Base-by-base conservation (phyloP, 2,113 vertebrate species). In the Litocranius walleri region DNA sequence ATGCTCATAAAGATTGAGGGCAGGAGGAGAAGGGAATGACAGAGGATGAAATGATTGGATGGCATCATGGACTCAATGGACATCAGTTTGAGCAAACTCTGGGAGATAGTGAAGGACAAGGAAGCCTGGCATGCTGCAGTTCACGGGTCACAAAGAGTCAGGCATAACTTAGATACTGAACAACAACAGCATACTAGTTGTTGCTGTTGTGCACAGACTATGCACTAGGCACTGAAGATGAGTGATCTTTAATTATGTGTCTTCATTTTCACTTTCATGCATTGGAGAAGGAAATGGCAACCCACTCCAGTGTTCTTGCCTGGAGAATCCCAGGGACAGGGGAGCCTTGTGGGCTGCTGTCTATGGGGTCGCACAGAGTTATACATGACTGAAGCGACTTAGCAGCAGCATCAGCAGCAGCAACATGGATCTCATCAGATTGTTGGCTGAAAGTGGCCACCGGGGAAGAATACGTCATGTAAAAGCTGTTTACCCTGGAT, bases 331-430 rank as follows among this genome's bases (percentile, higher is more conserved):
- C 59, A 29, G 59, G 59, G 59, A 61, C 2, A 1, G 12, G 11
- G 11, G 11, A 59, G 27, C 27, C 59, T 61, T 27, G 12, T 61
- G 59, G 12, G 27, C 27, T 61, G 59, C 59, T 5, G 5, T 61
- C 59, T 61, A 2, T 61, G 27, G 27, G 12, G 59, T 61, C 0
- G 5, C 59, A 61, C 12, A 61, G 59, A 61, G 12, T 61, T 2
- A 0, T 12, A 61, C 59, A 29, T 0, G 12, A 6, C 59, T 61
- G 5, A 61, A 61, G 5, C 0, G 12, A 61, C 12, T 29, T 59
- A 29, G 59, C 57, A 29, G 56, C 48, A 59, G 27, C 59, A n/a
- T n/a, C n/a, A 48, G 21, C 56, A 59, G 27, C 59, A 29, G 59
- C 27, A 86, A 81, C 40, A 30, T 43, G 14, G 6, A 62, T 27